These are phyloP conservation scores for Chamaetylas fuelleborni DNA, from an alignment of 2,113 vertebrate species.

Conservation along the genomic window DNA sequence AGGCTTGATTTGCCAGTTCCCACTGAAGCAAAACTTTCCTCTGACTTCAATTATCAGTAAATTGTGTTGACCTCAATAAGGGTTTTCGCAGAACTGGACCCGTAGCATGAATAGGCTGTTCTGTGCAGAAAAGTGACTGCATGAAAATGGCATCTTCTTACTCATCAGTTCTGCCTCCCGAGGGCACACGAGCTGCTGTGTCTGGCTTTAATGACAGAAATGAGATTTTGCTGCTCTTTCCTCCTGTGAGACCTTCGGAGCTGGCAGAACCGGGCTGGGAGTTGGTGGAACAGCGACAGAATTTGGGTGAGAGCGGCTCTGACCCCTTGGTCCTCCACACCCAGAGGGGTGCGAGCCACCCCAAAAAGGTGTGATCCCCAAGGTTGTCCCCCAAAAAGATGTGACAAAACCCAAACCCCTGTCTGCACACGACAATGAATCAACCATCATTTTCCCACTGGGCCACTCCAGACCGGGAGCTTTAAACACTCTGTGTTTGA, in stretches of 20 bases:
- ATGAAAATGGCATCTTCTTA: constrained; percentile 39
- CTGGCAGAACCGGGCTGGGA: neutral
- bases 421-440: neutral
- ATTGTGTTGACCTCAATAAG: constrained; percentile 54
- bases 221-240: neutral
- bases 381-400: neutral
- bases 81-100: neutral
- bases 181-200: neutral
- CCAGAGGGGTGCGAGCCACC: neutral
- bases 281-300: neutral
- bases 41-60: constrained; percentile 52
- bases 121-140: neutral
- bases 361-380: neutral
- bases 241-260: neutral
- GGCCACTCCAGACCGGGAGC: neutral
- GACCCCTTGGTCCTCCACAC: neutral
- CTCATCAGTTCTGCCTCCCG: constrained; percentile 38
- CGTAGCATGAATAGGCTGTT: neutral
- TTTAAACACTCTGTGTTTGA: constrained; percentile 47
- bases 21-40: constrained; percentile 43
- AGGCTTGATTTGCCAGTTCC: constrained; percentile 31
- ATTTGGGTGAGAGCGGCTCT: neutral
- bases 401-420: neutral
- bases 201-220: neutral
- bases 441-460: neutral